Percentiles rank a stretch among this genome's conserved stretches.
Evolutionary conservation across 2,113 vertebrate genomes (phyloP).

Genomic region (Sander lucioperca): DNA sequence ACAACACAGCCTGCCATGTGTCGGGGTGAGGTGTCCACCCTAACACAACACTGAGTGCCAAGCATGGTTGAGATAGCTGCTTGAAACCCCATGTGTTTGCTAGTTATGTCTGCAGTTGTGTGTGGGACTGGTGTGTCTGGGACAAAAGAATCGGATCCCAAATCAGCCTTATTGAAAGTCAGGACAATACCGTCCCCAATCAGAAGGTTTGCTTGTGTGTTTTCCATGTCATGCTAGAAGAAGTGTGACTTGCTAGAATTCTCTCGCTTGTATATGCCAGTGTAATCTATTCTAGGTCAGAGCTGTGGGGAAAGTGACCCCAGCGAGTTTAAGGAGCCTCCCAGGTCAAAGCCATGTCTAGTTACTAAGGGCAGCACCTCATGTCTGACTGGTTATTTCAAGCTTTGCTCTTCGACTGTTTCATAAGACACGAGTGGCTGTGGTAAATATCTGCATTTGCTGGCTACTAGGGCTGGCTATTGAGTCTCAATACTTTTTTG

Average conservation of each 20-base stretch:
- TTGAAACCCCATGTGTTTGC: slow-evolving; percentile 73
- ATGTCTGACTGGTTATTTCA: slow-evolving; percentile 55
- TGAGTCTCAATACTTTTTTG: not conserved
- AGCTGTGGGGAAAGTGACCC: slow-evolving; percentile 35
- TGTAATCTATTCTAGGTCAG: not conserved
- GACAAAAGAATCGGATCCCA: slow-evolving; percentile 52
- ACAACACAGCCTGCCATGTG: slow-evolving; percentile 60
- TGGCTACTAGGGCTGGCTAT: not conserved
- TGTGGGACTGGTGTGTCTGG: slow-evolving; percentile 56
- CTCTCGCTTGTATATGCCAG: not conserved
- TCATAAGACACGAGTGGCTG: slow-evolving; percentile 14
- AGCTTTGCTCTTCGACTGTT: slow-evolving; percentile 38
- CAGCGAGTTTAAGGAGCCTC: slow-evolving; percentile 27
- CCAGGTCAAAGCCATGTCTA: slow-evolving; percentile 59
- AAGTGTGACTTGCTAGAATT: not conserved
- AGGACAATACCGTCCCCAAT: slow-evolving; percentile 18
- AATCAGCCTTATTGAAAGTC: slow-evolving; percentile 23
- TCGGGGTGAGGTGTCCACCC: slow-evolving; percentile 72
- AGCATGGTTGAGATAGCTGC: slow-evolving; percentile 77
- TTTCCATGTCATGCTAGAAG: not conserved
- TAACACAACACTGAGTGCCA: slow-evolving; percentile 78
- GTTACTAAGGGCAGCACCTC: slow-evolving; percentile 42
- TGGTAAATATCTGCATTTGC: slow-evolving; percentile 35
- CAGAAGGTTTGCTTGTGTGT: not conserved
- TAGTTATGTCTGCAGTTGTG: slow-evolving; percentile 70